phyloP scores from a whole-genome alignment of 2,888 invertebrate genomes.

The Danaus chrysippus region DNA sequence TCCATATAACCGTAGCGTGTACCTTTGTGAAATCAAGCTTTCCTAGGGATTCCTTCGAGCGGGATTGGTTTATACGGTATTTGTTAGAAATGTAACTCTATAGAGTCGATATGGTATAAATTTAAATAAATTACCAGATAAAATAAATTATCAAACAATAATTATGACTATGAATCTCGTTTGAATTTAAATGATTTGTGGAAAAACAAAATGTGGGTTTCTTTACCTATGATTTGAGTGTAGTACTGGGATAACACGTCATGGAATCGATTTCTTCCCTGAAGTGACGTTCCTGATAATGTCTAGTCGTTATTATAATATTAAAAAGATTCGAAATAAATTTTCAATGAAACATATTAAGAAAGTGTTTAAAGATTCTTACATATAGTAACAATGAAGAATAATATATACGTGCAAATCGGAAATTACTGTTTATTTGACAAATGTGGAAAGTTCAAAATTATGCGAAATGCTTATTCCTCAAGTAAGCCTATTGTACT shows the following conservation, averaged over 20 bases:
- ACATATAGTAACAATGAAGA: constrained; percentile 16
- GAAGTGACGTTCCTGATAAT: no score
- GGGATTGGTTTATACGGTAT: constrained; percentile 37
- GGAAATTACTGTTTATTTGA: constrained; percentile 62
- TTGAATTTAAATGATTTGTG: no score
- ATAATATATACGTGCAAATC: constrained; percentile 53
- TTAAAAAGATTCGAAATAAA: no score
- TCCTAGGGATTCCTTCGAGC: constrained; percentile 55
- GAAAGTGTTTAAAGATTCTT: constrained; percentile 7
- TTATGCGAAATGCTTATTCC: constrained; percentile 37
- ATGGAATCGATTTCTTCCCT: no score
- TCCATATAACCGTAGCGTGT: constrained; percentile 40
- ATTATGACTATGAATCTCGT: no score
- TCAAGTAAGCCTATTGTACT: constrained; percentile 20
- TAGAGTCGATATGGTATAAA: not conserved
- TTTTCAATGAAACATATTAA: no score
- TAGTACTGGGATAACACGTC: no score
- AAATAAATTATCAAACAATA: no score
- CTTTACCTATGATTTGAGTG: no score
- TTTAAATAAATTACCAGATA: no score
- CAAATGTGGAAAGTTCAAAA: constrained; percentile 41
- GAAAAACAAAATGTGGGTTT: no score
- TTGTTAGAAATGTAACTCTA: constrained; percentile 9
- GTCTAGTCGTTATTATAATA: no score
- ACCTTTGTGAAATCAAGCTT: constrained; percentile 48